These are phyloP conservation scores for Octomys mimax DNA, from an alignment of 2,797 vertebrate species.

Conservation along the genomic window DNA sequence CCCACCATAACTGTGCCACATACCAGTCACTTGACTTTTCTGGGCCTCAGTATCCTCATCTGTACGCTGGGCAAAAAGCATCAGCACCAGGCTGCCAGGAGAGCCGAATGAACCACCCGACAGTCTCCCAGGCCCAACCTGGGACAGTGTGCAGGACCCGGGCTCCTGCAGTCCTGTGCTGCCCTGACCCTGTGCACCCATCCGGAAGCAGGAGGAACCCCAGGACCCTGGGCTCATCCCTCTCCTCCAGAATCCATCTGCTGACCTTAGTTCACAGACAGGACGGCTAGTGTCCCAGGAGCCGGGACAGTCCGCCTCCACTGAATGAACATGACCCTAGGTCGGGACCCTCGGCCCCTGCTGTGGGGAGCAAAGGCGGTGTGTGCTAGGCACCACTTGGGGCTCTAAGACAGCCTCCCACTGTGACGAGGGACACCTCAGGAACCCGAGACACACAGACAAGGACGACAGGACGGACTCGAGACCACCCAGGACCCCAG, in stretches of 20 bases:
- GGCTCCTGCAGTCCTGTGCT: background rate
- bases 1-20: background rate
- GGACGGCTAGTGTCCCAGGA: background rate
- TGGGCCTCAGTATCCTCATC: background rate
- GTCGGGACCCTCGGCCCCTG: background rate
- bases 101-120: too few relatives aligned
- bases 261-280: background rate
- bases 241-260: background rate
- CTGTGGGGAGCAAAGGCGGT: background rate
- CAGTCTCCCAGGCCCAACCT: background rate
- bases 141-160: too few relatives aligned
- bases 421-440: background rate
- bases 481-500: background rate
- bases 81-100: background rate
- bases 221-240: background rate
- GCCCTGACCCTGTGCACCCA: background rate
- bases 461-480: background rate
- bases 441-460: background rate
- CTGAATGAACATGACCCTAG: background rate
- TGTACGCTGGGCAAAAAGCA: background rate
- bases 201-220: background rate
- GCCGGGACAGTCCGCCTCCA: background rate
- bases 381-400: accelerated
- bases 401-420: background rate
- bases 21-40: background rate